A percentile compares a stretch with the other conserved stretches of the same genome.
Evolutionary conservation across 2,888 invertebrate genomes (phyloP).

Genomic region (Diachrysia chrysitis): DNA sequence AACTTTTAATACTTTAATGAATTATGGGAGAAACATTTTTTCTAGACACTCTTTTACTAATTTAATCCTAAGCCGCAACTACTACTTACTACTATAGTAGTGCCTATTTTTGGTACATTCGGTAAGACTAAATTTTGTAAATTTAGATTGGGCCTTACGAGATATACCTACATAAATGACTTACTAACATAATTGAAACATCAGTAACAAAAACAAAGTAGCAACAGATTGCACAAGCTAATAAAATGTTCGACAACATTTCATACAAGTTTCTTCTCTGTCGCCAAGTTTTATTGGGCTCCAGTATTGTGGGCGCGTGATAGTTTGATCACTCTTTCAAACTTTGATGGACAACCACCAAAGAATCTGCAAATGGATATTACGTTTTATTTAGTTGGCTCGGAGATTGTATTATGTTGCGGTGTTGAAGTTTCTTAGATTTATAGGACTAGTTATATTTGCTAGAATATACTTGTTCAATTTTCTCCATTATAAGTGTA

Average conservation of each 20-base stretch:
- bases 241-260: slow-evolving; percentile 34
- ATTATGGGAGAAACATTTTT: too few species aligned
- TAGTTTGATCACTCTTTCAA: slow-evolving; percentile 41
- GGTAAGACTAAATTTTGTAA: too few species aligned
- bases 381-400: neutral
- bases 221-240: slow-evolving; percentile 24
- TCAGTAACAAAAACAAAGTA: slow-evolving; percentile 15
- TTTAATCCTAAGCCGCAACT: too few species aligned
- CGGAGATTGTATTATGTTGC: neutral
- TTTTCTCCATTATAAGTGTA: neutral
- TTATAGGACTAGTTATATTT: neutral
- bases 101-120: too few species aligned
- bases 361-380: slow-evolving; percentile 22
- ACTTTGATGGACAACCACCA: slow-evolving; percentile 41
- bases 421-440: neutral
- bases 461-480: neutral
- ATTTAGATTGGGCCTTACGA: too few species aligned
- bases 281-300: slow-evolving; percentile 40
- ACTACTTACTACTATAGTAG: too few species aligned
- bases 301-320: slow-evolving; percentile 12
- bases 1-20: too few species aligned
- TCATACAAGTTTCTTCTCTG: slow-evolving; percentile 35
- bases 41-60: too few species aligned
- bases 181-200: slow-evolving; percentile 41
- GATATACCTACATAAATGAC: too few species aligned